Conservation (phyloP, 2,113 vertebrate species). For the Nannospalax galili region DNA sequence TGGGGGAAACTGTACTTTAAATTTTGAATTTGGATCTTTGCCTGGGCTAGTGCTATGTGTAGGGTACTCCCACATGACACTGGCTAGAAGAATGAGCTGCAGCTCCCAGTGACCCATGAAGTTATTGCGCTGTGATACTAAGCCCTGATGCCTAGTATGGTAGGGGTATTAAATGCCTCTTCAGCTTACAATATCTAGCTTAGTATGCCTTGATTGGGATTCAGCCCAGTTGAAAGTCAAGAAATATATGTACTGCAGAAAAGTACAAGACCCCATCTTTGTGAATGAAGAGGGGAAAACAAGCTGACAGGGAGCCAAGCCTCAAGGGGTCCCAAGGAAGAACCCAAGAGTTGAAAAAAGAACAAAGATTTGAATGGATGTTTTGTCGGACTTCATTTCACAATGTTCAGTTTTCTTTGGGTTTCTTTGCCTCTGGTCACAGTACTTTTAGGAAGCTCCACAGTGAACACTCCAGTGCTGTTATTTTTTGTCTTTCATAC, state of each 20-base stretch:
- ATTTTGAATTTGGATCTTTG: background rate
- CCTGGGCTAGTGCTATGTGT: background rate
- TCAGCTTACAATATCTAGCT: background rate
- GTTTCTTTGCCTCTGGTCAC: background rate
- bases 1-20: background rate
- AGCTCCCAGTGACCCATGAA: background rate
- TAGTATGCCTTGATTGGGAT: background rate
- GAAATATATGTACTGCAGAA: background rate
- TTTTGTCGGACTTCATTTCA: background rate
- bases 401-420: background rate
- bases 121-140: background rate
- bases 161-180: background rate
- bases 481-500: background rate
- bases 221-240: background rate
- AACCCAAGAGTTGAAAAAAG: fast-evolving
- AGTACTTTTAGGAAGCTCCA: background rate
- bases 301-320: background rate
- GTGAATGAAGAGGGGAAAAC: background rate
- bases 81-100: background rate
- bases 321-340: background rate
- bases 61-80: background rate
- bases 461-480: background rate
- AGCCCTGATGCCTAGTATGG: background rate
- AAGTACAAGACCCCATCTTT: background rate
- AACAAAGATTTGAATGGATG: background rate